Conservation (phyloP, 2,888 invertebrate species). For the Physocephala rufipes region DNA sequence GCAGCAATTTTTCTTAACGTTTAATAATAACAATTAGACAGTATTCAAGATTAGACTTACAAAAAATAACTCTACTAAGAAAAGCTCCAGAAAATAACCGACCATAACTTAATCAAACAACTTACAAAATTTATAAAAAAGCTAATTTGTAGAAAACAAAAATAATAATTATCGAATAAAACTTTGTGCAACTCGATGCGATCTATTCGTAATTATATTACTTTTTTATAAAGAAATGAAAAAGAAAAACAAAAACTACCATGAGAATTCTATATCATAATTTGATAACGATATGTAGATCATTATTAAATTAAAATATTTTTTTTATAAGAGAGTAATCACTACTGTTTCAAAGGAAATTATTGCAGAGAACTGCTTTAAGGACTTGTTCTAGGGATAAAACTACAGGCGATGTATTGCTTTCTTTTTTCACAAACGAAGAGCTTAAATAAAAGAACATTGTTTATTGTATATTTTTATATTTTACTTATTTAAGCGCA, state of each 20-base stretch:
- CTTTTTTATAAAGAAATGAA: constrained; percentile 26
- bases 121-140: neutral
- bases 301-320: constrained; percentile 8
- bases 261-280: neutral
- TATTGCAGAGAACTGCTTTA: constrained; percentile 11
- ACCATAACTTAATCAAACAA: neutral
- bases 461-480: constrained; percentile 27
- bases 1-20: neutral
- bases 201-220: neutral
- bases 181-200: constrained; percentile 10
- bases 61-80: neutral
- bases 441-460: constrained; percentile 3
- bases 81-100: neutral
- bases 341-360: constrained; percentile 21
- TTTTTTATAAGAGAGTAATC: constrained; percentile 36
- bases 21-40: neutral
- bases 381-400: constrained; percentile 8
- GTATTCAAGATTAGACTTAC: constrained; percentile 24
- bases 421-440: constrained; percentile 15
- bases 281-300: constrained; percentile 5
- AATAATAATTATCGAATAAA: constrained; percentile 26
- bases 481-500: constrained; percentile 10
- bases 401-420: constrained; percentile 21
- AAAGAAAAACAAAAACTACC: neutral
- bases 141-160: constrained; percentile 4